phyloP scores from a whole-genome alignment of 2,888 invertebrate genomes.

The Rotaria magnacalcarata region DNA sequence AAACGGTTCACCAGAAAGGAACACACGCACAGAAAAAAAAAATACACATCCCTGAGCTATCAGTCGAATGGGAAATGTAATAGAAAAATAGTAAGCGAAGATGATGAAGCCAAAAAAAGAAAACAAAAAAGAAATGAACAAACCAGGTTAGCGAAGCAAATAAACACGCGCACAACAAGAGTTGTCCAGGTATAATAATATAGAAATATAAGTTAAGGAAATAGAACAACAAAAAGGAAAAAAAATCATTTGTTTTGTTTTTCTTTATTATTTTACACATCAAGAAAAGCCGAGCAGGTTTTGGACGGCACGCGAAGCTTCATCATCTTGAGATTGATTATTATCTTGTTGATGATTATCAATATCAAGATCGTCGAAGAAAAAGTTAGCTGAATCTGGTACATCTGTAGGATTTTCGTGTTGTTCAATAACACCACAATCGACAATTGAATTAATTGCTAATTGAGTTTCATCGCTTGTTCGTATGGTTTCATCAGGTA shows the following conservation, averaged over 20 bases:
- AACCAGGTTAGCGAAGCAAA: constrained; percentile 21
- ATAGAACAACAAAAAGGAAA: background rate
- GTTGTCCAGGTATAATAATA: constrained; percentile 13
- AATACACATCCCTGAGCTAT: constrained; percentile 18
- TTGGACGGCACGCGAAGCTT: constrained; percentile 23
- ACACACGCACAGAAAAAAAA: background rate
- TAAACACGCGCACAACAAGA: background rate
- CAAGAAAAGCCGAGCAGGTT: constrained; percentile 29
- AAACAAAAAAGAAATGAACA: background rate
- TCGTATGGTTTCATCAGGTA: background rate
- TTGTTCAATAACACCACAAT: constrained; percentile 22
- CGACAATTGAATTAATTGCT: constrained; percentile 27
- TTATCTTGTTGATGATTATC: constrained; percentile 22
- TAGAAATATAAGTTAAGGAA: constrained; percentile 22
- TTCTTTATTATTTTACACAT: background rate
- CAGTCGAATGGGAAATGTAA: constrained; percentile 26
- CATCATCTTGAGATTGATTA: constrained; percentile 8
- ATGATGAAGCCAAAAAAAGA: background rate
- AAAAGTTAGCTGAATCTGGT: background rate
- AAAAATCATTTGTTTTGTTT: background rate
- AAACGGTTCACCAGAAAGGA: constrained; percentile 31
- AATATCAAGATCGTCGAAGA: background rate
- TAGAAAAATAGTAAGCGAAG: constrained; percentile 29
- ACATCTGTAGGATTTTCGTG: background rate
- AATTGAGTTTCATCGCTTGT: constrained; percentile 29